Evolutionary conservation across 2,888 invertebrate species (phyloP), one percentile per base, ranked within the genome.

Genomic region (Marronus borbonicus): DNA sequence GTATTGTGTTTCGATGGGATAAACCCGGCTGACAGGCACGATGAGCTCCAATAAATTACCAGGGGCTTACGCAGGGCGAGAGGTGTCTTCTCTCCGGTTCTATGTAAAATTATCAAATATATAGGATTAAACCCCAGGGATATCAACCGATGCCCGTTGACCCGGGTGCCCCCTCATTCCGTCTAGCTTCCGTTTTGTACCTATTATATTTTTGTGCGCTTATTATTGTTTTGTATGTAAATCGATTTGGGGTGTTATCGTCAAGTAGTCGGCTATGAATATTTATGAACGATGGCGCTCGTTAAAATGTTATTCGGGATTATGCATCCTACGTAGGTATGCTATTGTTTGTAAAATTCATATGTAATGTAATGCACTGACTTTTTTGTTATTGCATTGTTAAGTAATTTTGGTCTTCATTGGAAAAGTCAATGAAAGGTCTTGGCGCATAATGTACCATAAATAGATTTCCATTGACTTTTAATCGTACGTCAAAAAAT

Each of bases 11-110:
- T 68, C 44, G 44, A 60, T 60, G 62, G 44, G 60, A 64, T 64
- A 64, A 76, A 69, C 68, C 64, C 31, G 79, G 50, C n/a, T 75
- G 72, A 64, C 76, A 79, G 72, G 44, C 76, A 52, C 55, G 76
- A 79, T 77, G 70, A 50, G 72, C 49, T 50, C 52, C 64, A 12
- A 70, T 72, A 72, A 77, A 77, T 77, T 72, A 72, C 72, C 17
- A 72, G 62, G 60, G 72, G 50, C 72, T 72, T 77, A 58, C 31
- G 31, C 31, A 65, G 62, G 28, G 65, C 36, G 64, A 44, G 50
- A 65, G 44, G 31, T 60, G 55, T 69, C 58, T 69, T 20, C 52
- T 64, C 58, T 69, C 20, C 52, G 64, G 50, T 55, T 52, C 65
- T 50, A 55, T 65, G 66, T 66, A 76, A 66, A 76, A 66, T 76